phyloP scores from a whole-genome alignment of 2,888 invertebrate genomes.

The Lasioglossum leucozonium region DNA sequence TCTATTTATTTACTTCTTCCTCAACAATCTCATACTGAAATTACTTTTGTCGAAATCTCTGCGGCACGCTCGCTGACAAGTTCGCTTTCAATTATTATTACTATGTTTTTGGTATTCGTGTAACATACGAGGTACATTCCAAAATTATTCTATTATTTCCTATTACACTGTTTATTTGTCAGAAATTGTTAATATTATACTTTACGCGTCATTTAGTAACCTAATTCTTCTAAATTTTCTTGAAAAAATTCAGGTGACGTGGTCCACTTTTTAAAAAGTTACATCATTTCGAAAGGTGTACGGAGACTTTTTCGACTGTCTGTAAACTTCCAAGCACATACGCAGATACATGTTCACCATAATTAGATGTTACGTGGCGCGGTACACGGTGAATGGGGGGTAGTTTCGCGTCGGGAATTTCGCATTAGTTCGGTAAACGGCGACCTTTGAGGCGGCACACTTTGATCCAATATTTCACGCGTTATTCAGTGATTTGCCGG shows the following conservation, averaged over 20 bases:
- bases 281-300: too few relatives aligned
- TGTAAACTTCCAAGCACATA: too few relatives aligned
- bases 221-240: too few relatives aligned
- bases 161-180: too few relatives aligned
- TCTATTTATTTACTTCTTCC: constrained; percentile 15
- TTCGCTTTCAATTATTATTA: background rate
- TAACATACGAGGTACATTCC: background rate
- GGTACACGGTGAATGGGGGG: background rate
- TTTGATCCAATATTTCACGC: constrained; percentile 5
- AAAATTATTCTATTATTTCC: too few relatives aligned
- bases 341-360: background rate
- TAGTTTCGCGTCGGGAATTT: background rate
- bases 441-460: background rate
- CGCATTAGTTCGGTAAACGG: background rate
- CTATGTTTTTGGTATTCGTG: background rate
- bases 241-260: too few relatives aligned
- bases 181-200: too few relatives aligned
- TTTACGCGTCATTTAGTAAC: too few relatives aligned
- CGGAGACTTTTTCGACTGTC: too few relatives aligned
- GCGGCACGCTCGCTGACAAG: too few relatives aligned
- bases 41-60: background rate
- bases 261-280: too few relatives aligned
- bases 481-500: constrained; percentile 12
- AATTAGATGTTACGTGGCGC: background rate
- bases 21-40: background rate